These are phyloP conservation scores for Hoplostethus atlanticus DNA, from an alignment of 2,797 vertebrate genomes.

Conservation along the genomic window DNA sequence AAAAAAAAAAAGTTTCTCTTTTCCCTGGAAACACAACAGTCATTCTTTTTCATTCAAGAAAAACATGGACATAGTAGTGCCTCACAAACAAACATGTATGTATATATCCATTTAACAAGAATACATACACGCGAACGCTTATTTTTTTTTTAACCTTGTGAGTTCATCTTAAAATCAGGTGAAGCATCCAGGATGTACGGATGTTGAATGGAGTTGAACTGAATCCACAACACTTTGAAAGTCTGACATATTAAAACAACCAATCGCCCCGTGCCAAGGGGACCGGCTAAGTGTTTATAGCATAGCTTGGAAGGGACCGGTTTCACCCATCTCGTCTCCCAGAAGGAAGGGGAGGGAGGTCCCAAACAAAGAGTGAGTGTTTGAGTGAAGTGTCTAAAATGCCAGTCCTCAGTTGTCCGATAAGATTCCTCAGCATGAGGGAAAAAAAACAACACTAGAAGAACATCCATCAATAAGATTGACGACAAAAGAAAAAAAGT, in stretches of 20 bases:
- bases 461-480: constrained; percentile 5
- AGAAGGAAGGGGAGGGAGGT: constrained; percentile 21
- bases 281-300: no score
- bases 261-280: not conserved
- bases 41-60: constrained; percentile 32
- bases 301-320: not conserved
- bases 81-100: constrained; percentile 48
- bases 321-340: constrained; percentile 4
- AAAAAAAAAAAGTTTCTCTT: not conserved
- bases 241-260: constrained; percentile 5
- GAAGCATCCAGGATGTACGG: constrained; percentile 22
- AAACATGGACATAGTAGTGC: constrained; percentile 47
- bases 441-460: constrained; percentile 35
- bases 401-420: constrained; percentile 52
- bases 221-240: constrained; percentile 17
- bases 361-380: constrained; percentile 24
- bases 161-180: constrained; percentile 47
- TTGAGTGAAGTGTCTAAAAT: constrained; percentile 38
- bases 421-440: constrained; percentile 57
- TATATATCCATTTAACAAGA: constrained; percentile 46
- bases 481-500: constrained; percentile 36
- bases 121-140: constrained; percentile 45
- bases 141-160: constrained; percentile 32
- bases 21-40: constrained; percentile 25
- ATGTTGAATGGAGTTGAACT: constrained; percentile 9